Base-by-base conservation (phyloP, 2,113 vertebrate species). In the Neoarius graeffei region DNA sequence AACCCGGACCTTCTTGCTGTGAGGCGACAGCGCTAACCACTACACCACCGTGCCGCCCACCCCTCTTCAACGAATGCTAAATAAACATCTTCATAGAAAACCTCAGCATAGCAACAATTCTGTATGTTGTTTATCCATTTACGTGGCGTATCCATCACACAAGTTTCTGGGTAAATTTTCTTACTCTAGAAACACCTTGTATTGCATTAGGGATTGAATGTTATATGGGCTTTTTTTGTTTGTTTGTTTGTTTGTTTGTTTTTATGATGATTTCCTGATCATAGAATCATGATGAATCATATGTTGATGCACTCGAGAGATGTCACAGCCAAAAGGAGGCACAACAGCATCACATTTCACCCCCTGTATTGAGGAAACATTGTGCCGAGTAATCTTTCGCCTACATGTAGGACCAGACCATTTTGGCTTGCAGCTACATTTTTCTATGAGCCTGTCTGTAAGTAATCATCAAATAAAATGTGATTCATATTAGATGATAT, bases 401-500 rank as follows among this genome's bases (percentile, higher is more conserved):
- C 50, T 27, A 27, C 9, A 8, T 27, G 3, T 77, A 80, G 52
- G 27, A 80, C n/a, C 56, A 57, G 14, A 80, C 42, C 23, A 76
- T 52, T 25, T 10, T 23, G 0, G 4, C 17, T 10, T 59, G n/a
- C 27, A 35, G 52, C 25, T 27, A 54, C 4, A 56, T 42, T 42
- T 42, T 42, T 15, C 15, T 8, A 35, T 1, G 35, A 73, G 35
- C n/a, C 48, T 67, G 25, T 35, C 56, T 88, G 42, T 85, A 85
- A 87, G 25, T n/a, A 66, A 42, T 81, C 86, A 54, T n/a, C 80
- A 60, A 87, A 69, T 86, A 84, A 69, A 89, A 76, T 85, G 74
- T 64, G 81, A 85, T 87, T 85, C 76, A 35, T 88, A 76, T 81
- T 74, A 35, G 66, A 87, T 3, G 11, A 74, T 30, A 25, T 83